These are phyloP conservation scores for Cairina moschata DNA, from an alignment of 2,113 vertebrate species.

Conservation along the genomic window DNA sequence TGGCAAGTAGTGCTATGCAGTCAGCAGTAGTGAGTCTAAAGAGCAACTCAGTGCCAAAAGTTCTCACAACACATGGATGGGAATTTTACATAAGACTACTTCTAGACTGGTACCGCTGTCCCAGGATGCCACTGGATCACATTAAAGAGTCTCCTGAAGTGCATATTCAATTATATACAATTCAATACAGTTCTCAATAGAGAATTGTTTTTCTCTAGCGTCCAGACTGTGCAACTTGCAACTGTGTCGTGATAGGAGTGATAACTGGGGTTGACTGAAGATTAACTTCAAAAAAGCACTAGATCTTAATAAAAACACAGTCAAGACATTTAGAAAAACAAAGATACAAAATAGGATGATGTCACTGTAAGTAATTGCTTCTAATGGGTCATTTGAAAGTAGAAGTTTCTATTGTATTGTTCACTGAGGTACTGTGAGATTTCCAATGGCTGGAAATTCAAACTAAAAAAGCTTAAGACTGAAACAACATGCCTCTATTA, in stretches of 20 bases:
- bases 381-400: background rate
- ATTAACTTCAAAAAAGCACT: background rate
- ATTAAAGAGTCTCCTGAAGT: background rate
- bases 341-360: background rate
- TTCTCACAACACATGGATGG: background rate
- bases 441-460: background rate
- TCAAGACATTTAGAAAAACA: background rate
- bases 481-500: background rate
- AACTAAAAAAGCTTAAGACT: background rate
- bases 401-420: background rate
- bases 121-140: background rate
- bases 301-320: background rate
- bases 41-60: background rate
- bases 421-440: background rate
- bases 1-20: background rate
- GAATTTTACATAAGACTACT: background rate
- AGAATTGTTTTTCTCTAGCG: background rate
- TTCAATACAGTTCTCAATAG: too few relatives aligned
- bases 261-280: background rate
- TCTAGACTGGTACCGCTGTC: background rate
- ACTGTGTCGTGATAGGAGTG: background rate
- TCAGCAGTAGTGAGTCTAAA: background rate
- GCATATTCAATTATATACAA: too few relatives aligned
- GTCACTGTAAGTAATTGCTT: background rate
- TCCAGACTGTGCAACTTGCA: background rate